Conservation (phyloP, 2,888 invertebrate species). For the Dexiosoma caninum region DNA sequence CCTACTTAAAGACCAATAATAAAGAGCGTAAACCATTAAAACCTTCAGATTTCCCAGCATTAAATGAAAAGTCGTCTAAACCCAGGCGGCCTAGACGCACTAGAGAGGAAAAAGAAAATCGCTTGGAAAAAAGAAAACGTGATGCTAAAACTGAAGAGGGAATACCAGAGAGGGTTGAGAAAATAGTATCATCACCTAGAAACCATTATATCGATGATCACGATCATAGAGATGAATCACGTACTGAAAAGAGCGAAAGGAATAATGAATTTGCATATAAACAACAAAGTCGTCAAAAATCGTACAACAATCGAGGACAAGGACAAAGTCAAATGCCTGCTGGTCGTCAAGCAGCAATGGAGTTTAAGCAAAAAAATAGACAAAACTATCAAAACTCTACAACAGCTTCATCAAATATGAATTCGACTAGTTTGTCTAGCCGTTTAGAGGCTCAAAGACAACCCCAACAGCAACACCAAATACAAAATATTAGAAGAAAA, state of each 20-base stretch:
- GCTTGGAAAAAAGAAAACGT: conserved; percentile 68
- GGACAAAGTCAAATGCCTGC: conserved; percentile 48
- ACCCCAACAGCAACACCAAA: conserved; percentile 20
- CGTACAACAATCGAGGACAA: conserved; percentile 47
- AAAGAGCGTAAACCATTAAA: conserved; percentile 77
- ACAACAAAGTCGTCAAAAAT: conserved; percentile 42
- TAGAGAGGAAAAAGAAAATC: conserved; percentile 74
- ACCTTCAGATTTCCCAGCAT: conserved; percentile 81
- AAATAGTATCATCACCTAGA: conserved; percentile 20
- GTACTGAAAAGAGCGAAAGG: conserved; percentile 38
- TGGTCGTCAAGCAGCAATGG: conserved; percentile 73
- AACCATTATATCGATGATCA: conserved; percentile 45
- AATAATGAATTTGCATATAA: conserved; percentile 62
- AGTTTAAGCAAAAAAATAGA: conserved; percentile 73
- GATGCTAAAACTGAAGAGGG: conserved; percentile 35
- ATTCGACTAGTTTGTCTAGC: conserved; percentile 43
- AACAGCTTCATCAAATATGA: not conserved
- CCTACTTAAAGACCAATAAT: conserved; percentile 83
- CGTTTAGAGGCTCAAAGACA: conserved; percentile 53
- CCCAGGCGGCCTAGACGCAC: conserved; percentile 67
- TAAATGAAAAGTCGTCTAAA: conserved; percentile 72
- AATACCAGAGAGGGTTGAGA: conserved; percentile 26
- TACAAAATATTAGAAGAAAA: conserved; percentile 27
- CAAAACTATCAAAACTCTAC: conserved; percentile 39
- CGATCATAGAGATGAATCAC: conserved; percentile 26